Evolutionary conservation across 2,888 invertebrate species (phyloP), one percentile per base, ranked within the genome.

Genomic region (Campaea margaritaria): DNA sequence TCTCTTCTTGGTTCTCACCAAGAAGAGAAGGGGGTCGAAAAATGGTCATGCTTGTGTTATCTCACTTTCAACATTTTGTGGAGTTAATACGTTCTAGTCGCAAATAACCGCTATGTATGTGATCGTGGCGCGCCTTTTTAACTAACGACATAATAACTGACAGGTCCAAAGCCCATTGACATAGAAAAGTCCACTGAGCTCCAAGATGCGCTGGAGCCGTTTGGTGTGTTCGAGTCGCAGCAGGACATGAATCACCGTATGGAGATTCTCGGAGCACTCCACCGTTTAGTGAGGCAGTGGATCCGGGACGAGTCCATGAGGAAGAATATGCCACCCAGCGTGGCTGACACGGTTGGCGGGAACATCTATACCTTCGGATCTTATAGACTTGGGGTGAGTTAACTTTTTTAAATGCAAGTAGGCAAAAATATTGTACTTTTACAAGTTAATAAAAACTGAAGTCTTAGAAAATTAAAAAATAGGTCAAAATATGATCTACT

Each of bases 291-390:
- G 11, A 96, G 98, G 71, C 95, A 96, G 78, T 99, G 99, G 99
- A 98, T 99, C 67, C 94, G 95, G 69, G 97, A 98, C 72, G 95
- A 98, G 46, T 98, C 98, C 44, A 88, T 97, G 55, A 93, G 96
- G 68, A 96, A 97, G 87, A 98, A 98, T 86, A 97, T 99, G 95
- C 99, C 99, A 7, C 95, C 96, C 57, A 96, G 95, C 71, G 95
- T 97, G 0, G 97, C 98, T 0, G 97, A 98, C 55, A 95, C 95
- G 69, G 96, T 99, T 58, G 99, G 99, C 16, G 99, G 99, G 3
- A 99, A 99, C 91, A 98, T 99, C 63, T 99, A 98, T 82, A 99
- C 99, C n/a, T 99, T 99, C 88, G 99, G 99, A 45, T 99, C 99
- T 56, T 99, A 99, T 84, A 93, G 97, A 69, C 94, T 97, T 72